Conservation (phyloP, 2,797 vertebrate genomes). For the Channa striata region DNA sequence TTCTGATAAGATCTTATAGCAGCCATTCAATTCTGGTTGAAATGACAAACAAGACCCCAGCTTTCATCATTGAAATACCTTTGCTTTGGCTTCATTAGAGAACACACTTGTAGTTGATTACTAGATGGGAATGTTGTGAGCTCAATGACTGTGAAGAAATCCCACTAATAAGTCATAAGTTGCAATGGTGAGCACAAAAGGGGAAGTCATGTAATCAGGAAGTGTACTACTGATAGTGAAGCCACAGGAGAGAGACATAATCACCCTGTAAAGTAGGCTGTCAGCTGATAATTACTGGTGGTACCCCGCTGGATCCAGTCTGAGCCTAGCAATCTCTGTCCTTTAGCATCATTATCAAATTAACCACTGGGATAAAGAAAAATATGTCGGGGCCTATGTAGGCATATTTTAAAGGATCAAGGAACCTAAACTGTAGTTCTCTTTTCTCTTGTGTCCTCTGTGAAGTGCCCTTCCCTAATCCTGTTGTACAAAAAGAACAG, state of each 20-base stretch:
- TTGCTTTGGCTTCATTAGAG: slow-evolving; percentile 18
- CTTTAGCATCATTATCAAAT: slow-evolving; percentile 19
- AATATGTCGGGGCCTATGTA: no score
- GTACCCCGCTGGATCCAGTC: slow-evolving; percentile 57
- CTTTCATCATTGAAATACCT: slow-evolving; percentile 17
- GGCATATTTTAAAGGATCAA: no score
- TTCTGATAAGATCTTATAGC: background rate
- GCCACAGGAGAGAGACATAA: slow-evolving; percentile 66
- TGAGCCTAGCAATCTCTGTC: slow-evolving; percentile 14
- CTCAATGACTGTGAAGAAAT: slow-evolving; percentile 73
- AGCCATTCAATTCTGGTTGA: background rate
- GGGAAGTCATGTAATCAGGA: slow-evolving; percentile 65
- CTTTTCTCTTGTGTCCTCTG: no score
- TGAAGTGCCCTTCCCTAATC: no score
- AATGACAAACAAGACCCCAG: slow-evolving; percentile 10
- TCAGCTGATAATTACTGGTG: slow-evolving; percentile 47
- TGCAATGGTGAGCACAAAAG: slow-evolving; percentile 39
- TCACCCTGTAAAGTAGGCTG: slow-evolving; percentile 62
- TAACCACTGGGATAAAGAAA: background rate
- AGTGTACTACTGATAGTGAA: slow-evolving; percentile 69
- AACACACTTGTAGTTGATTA: slow-evolving; percentile 7
- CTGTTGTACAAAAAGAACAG: no score
- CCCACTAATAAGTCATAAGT: slow-evolving; percentile 72
- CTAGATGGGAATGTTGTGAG: slow-evolving; percentile 34
- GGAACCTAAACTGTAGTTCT: no score